Conservation (phyloP, 2,888 invertebrate species). For the Colletes collaris region DNA sequence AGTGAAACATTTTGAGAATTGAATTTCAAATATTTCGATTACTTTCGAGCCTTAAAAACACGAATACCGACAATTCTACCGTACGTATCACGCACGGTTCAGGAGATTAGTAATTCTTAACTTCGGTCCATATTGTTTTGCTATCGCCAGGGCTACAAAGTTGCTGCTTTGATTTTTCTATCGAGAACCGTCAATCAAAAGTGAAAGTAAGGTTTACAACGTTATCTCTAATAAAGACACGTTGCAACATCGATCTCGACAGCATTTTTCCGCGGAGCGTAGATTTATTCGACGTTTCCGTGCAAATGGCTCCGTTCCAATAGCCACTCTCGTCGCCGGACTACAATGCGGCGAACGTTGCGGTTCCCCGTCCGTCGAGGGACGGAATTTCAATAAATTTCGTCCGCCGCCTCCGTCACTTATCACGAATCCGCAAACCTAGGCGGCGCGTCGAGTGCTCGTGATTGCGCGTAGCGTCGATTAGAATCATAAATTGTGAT, state of each 20-base stretch:
- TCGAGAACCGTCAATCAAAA: slow-evolving; percentile 14
- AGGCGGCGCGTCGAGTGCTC: no score
- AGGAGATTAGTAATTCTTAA: no score
- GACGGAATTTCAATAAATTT: slow-evolving; percentile 22
- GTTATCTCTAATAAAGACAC: slow-evolving; percentile 10
- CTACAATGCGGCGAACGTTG: not conserved
- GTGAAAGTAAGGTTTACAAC: slow-evolving; percentile 6
- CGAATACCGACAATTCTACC: no score
- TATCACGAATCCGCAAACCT: not conserved
- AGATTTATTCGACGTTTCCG: not conserved
- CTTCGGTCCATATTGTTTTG: no score
- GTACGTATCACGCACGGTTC: no score
- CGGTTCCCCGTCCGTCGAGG: no score
- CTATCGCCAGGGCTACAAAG: no score
- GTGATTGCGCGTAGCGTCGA: not conserved
- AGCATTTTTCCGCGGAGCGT: not conserved
- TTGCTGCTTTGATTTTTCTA: no score
- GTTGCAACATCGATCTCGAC: slow-evolving; percentile 4
- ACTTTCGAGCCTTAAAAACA: no score
- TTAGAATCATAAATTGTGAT: slow-evolving; percentile 39
- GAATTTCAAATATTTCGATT: no score
- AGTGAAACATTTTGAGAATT: no score
- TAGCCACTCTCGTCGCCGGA: not conserved
- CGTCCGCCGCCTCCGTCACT: slow-evolving; percentile 3
- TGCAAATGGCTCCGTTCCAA: not conserved